Evolutionary conservation across 2,113 vertebrate genomes (phyloP).

Genomic region (Drymodes brunneopygia): DNA sequence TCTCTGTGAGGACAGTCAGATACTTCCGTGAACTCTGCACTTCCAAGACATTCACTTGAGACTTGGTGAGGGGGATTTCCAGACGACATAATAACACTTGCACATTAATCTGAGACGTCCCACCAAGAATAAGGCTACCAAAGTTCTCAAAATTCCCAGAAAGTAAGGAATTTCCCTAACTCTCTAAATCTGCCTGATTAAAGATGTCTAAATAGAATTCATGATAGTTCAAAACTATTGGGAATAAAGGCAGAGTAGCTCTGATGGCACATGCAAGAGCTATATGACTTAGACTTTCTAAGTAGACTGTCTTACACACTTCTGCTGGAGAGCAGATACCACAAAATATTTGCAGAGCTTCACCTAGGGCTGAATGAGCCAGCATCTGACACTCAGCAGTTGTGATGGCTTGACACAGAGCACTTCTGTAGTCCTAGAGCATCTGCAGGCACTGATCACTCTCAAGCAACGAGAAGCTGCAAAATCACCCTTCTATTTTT

Average conservation of each 20-base stretch:
- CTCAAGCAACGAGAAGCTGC: neutral
- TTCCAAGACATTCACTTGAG: neutral
- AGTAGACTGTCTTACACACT: neutral
- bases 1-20: neutral
- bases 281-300: neutral
- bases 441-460: neutral
- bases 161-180: conserved; percentile 14
- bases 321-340: neutral
- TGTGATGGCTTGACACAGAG: neutral
- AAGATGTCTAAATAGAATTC: neutral
- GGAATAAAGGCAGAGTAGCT: neutral
- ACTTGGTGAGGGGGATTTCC: neutral
- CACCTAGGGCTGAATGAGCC: neutral
- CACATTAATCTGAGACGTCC: neutral
- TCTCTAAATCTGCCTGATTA: neutral
- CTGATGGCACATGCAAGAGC: neutral
- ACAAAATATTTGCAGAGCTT: neutral
- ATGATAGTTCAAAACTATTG: neutral
- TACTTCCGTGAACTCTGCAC: neutral
- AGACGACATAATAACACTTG: neutral
- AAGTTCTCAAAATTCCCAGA: neutral
- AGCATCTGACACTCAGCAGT: neutral
- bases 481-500: neutral
- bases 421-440: neutral
- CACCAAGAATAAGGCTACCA: neutral